Evolutionary conservation across 23 tunicate species (phyloP).

Genomic region (Styela plicata): DNA sequence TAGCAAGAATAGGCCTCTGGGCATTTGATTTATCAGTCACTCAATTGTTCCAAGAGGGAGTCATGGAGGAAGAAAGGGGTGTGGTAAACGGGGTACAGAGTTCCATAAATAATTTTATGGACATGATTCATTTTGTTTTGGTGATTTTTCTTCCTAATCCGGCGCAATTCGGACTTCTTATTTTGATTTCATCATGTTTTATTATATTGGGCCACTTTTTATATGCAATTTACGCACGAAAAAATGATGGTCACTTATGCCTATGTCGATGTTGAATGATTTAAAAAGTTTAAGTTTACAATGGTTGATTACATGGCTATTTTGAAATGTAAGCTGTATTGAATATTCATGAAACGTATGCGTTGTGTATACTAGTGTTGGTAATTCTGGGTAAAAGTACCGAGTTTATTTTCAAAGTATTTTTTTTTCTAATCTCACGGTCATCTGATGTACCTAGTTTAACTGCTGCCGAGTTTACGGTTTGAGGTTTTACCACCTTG

Average conservation of each 20-base stretch:
- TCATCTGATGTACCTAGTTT: too few species aligned
- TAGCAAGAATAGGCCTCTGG: conserved; percentile 79
- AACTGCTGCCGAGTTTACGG: too few species aligned
- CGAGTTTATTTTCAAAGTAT: too few species aligned
- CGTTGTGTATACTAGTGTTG: too few species aligned
- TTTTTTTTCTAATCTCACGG: too few species aligned
- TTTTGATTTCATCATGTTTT: conserved; percentile 44
- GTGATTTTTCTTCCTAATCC: conserved; percentile 54
- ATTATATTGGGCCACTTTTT: conserved; percentile 37
- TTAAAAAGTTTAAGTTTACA: too few species aligned
- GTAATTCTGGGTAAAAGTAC: too few species aligned
- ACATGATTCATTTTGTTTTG: conserved; percentile 41
- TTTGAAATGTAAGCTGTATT: too few species aligned
- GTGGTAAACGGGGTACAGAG: conserved; percentile 70
- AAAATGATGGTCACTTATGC: neutral
- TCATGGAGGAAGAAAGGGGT: conserved; percentile 53
- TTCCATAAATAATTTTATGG: conserved; percentile 70
- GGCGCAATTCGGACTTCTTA: conserved; percentile 60
- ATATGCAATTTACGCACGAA: conserved; percentile 36
- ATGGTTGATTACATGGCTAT: too few species aligned
- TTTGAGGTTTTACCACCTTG: too few species aligned
- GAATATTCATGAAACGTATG: too few species aligned
- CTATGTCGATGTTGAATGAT: neutral
- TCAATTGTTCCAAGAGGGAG: conserved; percentile 66
- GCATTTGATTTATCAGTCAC: conserved; percentile 76